Conservation (phyloP, 2,797 vertebrate species). For the Ctenopoma kingsleyae region DNA sequence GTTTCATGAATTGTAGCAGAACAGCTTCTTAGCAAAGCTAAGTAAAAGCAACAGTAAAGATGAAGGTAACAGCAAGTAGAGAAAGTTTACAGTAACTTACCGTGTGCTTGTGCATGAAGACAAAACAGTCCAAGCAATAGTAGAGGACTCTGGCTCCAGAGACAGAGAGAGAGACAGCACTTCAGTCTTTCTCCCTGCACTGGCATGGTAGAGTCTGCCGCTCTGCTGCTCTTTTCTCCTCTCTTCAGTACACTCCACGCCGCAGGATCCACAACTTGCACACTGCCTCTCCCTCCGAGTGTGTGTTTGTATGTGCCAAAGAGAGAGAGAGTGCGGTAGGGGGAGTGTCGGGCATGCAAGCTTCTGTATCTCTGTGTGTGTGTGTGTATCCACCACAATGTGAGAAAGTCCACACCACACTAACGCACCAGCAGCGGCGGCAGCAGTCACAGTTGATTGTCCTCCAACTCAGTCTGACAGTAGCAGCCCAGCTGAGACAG, state of each 20-base stretch:
- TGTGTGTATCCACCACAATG: slow-evolving; percentile 56
- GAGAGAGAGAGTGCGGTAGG: slow-evolving; percentile 30
- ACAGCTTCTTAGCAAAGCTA: slow-evolving; percentile 1
- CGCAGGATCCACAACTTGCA: slow-evolving; percentile 56
- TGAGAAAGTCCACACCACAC: slow-evolving; percentile 78
- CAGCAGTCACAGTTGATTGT: slow-evolving; percentile 71
- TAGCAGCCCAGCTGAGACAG: slow-evolving; percentile 74
- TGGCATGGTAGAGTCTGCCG: slow-evolving; percentile 76
- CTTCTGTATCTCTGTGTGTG: slow-evolving; percentile 43
- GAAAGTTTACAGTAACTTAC: slow-evolving; percentile 73
- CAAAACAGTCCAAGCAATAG: slow-evolving; percentile 77
- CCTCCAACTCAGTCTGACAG: slow-evolving; percentile 75
- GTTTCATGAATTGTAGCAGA: slow-evolving; percentile 13
- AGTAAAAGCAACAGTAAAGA: slow-evolving; percentile 13
- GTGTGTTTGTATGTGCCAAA: slow-evolving; percentile 50
- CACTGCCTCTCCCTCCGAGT: slow-evolving; percentile 55
- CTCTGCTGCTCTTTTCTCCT: slow-evolving; percentile 62
- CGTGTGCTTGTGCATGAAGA: slow-evolving; percentile 65
- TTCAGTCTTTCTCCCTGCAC: slow-evolving; percentile 74
- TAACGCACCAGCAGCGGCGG: slow-evolving; percentile 61
- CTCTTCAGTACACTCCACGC: slow-evolving; percentile 65
- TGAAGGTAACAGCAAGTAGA: neutral
- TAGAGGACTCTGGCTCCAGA: slow-evolving; percentile 72
- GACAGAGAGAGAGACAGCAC: slow-evolving; percentile 64
- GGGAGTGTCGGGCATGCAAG: slow-evolving; percentile 29